phyloP scores from a whole-genome alignment of 53 echinoderm and acorn worm genomes.

The Crossaster papposus region DNA sequence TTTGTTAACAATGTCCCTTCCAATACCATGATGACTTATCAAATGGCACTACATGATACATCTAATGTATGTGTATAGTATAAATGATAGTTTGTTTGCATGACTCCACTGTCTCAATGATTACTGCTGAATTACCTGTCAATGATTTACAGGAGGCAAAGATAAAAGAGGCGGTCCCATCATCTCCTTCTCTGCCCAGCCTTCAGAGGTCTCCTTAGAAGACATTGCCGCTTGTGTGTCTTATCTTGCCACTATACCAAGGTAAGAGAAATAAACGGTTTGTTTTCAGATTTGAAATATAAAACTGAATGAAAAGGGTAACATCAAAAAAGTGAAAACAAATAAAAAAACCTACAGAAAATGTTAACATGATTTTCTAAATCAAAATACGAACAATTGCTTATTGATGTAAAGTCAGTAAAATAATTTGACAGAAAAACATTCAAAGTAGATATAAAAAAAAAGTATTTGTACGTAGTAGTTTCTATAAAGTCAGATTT shows the following conservation, averaged over 20 bases:
- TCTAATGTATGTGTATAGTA: too few relatives aligned
- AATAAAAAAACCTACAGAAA: background rate
- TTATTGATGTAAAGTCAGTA: too few relatives aligned
- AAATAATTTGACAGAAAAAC: too few relatives aligned
- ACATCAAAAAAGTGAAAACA: too few relatives aligned
- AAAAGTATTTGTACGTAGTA: too few relatives aligned
- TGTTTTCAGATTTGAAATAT: background rate
- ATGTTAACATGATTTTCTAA: too few relatives aligned
- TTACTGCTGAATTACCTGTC: background rate
- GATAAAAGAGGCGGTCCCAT: slow-evolving; percentile 93
- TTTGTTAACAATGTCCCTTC: too few relatives aligned
- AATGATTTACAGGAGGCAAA: slow-evolving; percentile 76
- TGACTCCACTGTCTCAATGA: background rate
- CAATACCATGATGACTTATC: too few relatives aligned
- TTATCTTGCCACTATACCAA: slow-evolving; percentile 90
- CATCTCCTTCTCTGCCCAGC: slow-evolving; percentile 79
- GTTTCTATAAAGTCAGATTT: too few relatives aligned
- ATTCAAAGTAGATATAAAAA: too few relatives aligned
- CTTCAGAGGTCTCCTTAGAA: slow-evolving; percentile 81
- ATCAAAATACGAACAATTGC: too few relatives aligned
- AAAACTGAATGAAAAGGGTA: background rate
- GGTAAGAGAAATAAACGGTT: slow-evolving; percentile 60
- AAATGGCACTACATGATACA: too few relatives aligned
- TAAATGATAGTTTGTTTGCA: background rate
- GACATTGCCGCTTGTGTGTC: slow-evolving; percentile 81